A percentile compares a stretch with the other conserved stretches of the same genome.
Evolutionary conservation across 2,113 vertebrate genomes (phyloP).

Genomic region (Ardeotis arabs): DNA sequence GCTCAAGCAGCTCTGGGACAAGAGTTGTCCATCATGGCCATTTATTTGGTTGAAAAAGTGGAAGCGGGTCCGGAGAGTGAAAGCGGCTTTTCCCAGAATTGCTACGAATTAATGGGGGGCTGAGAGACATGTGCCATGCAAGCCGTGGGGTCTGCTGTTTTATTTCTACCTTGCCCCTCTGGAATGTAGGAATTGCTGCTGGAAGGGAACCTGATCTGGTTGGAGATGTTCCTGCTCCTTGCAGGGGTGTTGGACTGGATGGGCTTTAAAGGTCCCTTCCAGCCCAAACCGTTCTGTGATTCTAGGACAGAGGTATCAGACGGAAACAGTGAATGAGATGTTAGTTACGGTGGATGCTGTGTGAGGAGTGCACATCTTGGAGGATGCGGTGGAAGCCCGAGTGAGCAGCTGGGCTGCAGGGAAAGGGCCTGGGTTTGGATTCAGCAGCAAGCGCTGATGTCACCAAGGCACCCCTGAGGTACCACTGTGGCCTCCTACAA

Average conservation of each 20-base stretch:
- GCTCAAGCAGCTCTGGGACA: background rate
- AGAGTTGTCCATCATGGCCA: accelerated
- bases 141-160: background rate
- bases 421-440: accelerated
- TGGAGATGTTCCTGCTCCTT: no score
- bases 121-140: accelerated
- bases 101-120: accelerated
- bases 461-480: background rate
- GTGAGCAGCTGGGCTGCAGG: background rate
- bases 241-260: no score
- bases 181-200: background rate
- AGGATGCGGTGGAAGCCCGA: background rate
- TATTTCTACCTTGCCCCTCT: background rate
- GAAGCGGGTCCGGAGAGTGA: accelerated
- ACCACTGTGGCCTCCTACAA: background rate
- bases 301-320: background rate
- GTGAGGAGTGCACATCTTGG: accelerated
- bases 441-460: accelerated
- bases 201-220: no score
- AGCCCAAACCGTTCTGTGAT: no score
- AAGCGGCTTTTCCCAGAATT: background rate
- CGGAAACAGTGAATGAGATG: background rate
- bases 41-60: background rate
- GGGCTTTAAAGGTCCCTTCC: no score
- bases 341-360: accelerated